These are phyloP conservation scores for Pseudopodoces humilis DNA, from an alignment of 2,113 vertebrate species.

Conservation along the genomic window DNA sequence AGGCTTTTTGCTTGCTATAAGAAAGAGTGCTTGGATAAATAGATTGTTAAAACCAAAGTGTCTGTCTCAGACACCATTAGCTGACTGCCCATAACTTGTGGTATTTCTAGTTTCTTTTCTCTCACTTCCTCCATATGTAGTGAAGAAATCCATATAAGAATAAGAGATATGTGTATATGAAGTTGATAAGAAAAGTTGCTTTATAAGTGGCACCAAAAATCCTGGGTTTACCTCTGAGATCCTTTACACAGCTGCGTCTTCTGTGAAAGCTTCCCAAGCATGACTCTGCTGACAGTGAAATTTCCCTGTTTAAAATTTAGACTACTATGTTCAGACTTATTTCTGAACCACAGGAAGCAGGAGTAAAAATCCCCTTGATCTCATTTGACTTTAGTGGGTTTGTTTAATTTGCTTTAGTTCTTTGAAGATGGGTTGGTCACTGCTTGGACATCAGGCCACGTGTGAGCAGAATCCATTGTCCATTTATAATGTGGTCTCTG, in stretches of 20 bases:
- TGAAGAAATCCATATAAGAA: not conserved
- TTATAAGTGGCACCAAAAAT: not conserved
- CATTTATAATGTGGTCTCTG: fast-evolving
- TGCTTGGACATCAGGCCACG: not conserved
- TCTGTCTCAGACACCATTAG: not conserved
- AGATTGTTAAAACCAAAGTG: not conserved
- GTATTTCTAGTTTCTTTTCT: not conserved
- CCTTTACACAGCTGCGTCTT: not conserved
- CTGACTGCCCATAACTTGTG: not conserved
- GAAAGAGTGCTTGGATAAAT: not conserved
- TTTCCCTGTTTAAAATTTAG: not conserved
- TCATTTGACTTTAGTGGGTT: not conserved
- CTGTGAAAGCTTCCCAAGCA: not conserved
- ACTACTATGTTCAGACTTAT: not conserved
- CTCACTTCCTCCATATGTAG: not conserved
- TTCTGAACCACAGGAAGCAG: not conserved
- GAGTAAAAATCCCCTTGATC: not conserved
- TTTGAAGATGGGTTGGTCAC: not conserved
- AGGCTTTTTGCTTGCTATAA: not conserved
- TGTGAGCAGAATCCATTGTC: fast-evolving
- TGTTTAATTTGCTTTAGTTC: not conserved
- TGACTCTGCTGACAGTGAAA: not conserved
- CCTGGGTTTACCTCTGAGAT: not conserved
- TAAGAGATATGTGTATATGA: not conserved
- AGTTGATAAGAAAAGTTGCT: not conserved